Conservation (phyloP, 2,797 vertebrate species). For the Halcyon leucocephala region DNA sequence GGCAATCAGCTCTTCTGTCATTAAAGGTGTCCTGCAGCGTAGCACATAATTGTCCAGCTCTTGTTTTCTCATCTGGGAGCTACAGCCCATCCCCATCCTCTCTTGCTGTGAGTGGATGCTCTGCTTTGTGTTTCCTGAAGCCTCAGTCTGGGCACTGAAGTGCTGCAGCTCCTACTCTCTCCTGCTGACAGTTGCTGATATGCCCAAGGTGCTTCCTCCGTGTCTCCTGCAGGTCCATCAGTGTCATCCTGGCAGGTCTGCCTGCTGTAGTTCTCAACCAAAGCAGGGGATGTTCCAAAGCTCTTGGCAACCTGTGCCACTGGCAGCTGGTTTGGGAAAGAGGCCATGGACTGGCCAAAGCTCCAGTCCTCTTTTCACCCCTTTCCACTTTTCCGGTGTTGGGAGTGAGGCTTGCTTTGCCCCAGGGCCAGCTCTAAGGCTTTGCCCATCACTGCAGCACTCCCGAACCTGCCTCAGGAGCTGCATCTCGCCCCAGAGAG, state of each 20-base stretch:
- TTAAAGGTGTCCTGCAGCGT: conserved; percentile 23
- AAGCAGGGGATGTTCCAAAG: background rate
- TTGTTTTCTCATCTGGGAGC: background rate
- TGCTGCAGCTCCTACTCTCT: background rate
- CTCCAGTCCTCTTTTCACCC: fast-evolving
- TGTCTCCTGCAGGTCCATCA: background rate
- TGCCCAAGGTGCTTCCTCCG: background rate
- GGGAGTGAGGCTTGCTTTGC: background rate
- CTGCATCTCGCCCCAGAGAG: background rate
- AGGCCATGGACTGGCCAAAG: background rate
- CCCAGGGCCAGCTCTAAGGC: background rate
- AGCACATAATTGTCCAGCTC: background rate
- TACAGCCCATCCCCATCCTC: background rate
- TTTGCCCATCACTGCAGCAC: fast-evolving
- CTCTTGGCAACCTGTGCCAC: background rate
- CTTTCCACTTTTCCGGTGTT: background rate
- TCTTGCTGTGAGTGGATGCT: background rate
- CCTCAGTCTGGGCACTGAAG: background rate
- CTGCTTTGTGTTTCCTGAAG: background rate
- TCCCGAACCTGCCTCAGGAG: background rate
- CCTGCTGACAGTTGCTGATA: background rate
- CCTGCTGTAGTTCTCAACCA: background rate
- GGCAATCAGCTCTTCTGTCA: background rate
- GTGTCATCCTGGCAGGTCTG: background rate
- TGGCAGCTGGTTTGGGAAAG: background rate